phyloP scores from a whole-genome alignment of 1,140 invertebrate genomes.

The Drosophila ananassae region DNA sequence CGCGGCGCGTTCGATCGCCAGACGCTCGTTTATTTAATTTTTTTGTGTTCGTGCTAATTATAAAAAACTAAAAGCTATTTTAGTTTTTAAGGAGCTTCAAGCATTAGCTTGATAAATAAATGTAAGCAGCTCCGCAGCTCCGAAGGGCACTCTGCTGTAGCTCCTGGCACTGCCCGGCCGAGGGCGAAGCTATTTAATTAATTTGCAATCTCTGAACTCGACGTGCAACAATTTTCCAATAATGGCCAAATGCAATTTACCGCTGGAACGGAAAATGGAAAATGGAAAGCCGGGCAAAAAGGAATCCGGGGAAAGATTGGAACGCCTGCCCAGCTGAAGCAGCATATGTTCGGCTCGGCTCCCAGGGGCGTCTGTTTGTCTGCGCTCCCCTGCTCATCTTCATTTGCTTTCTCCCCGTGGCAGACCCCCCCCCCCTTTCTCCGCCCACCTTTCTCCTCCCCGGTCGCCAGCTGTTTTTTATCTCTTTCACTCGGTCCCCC shows the following conservation, averaged over 20 bases:
- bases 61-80: slow-evolving; percentile 34
- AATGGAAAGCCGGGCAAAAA: slow-evolving; percentile 4
- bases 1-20: slow-evolving; percentile 55
- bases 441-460: not conserved
- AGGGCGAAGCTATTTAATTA: slow-evolving; percentile 62
- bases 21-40: slow-evolving; percentile 30
- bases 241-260: slow-evolving; percentile 74
- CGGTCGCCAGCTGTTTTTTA: not conserved
- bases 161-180: not conserved
- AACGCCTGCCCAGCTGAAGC: slow-evolving; percentile 21
- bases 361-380: slow-evolving; percentile 56
- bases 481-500: not conserved
- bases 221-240: slow-evolving; percentile 67
- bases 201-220: slow-evolving; percentile 66
- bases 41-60: slow-evolving; percentile 45
- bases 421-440: not conserved
- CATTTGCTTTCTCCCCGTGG: slow-evolving; percentile 3
- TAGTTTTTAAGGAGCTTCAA: slow-evolving; percentile 1
- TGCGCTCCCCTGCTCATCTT: slow-evolving; percentile 20
- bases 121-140: slow-evolving; percentile 18
- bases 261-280: slow-evolving; percentile 39
- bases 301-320: not conserved
- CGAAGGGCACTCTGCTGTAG: too few species aligned
- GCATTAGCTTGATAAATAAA: slow-evolving; percentile 15
- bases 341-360: slow-evolving; percentile 29